Evolutionary conservation across 2,888 invertebrate species (phyloP).

Genomic region (Mylabris sibirica): DNA sequence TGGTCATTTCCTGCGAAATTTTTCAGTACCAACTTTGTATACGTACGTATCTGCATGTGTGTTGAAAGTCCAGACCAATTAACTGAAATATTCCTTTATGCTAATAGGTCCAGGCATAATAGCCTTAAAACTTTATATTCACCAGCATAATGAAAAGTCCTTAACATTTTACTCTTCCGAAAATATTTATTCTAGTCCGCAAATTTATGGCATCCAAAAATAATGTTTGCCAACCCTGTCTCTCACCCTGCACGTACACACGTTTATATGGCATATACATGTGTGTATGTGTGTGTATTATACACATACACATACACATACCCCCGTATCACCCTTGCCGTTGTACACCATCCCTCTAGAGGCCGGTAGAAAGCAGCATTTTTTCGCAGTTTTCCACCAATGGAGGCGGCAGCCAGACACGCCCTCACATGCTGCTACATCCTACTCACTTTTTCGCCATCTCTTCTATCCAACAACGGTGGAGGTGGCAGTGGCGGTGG

Average conservation of each 20-base stretch:
- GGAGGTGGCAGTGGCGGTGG: background rate
- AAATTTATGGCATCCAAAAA: conserved; percentile 63
- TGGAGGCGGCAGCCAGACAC: conserved; percentile 50
- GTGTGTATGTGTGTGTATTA: too few relatives aligned
- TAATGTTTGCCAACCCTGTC: conserved; percentile 56
- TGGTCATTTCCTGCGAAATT: conserved; percentile 51
- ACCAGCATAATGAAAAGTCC: conserved; percentile 62
- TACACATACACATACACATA: conserved; percentile 26
- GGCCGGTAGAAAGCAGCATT: conserved; percentile 53
- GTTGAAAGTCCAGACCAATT: conserved; percentile 58
- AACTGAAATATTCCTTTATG: conserved; percentile 62
- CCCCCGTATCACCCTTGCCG: conserved; percentile 41
- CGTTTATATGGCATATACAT: background rate
- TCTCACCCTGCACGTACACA: conserved; percentile 40
- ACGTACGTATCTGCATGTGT: conserved; percentile 36
- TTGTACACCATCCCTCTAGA: conserved; percentile 49
- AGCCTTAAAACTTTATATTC: conserved; percentile 62
- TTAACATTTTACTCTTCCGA: conserved; percentile 63
- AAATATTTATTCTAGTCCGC: conserved; percentile 63
- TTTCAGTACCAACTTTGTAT: conserved; percentile 35
- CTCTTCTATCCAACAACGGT: conserved; percentile 42
- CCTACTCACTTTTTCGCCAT: conserved; percentile 51
- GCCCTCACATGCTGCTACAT: conserved; percentile 49
- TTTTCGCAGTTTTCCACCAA: conserved; percentile 61
- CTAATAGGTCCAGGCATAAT: conserved; percentile 60